These are phyloP conservation scores for Goniozus legneri DNA, from an alignment of 1,140 invertebrate species.

Conservation along the genomic window DNA sequence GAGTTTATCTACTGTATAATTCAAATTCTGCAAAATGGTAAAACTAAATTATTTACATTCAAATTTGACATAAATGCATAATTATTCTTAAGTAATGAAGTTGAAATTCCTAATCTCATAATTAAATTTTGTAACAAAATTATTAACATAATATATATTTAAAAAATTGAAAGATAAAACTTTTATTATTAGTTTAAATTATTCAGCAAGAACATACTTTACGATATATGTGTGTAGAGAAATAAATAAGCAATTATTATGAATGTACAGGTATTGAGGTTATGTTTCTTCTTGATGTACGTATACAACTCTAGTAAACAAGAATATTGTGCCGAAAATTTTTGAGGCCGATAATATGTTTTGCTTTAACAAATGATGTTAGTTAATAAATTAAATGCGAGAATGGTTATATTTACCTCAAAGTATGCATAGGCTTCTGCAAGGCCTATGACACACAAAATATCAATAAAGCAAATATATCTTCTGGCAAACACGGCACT, in stretches of 20 bases:
- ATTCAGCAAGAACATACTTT: no score
- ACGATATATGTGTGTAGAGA: no score
- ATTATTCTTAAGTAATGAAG: no score
- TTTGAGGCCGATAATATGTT: not conserved
- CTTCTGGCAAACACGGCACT: constrained; percentile 28
- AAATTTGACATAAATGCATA: no score
- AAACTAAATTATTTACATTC: not conserved
- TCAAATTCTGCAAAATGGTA: constrained; percentile 45
- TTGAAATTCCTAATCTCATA: no score
- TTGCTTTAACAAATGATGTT: not conserved
- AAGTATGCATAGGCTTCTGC: constrained; percentile 50
- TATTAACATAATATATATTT: no score
- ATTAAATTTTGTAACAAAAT: no score
- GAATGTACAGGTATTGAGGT: no score
- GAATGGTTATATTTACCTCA: constrained; percentile 32
- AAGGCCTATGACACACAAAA: constrained; percentile 43
- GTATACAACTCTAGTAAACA: constrained; percentile 39
- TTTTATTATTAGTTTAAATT: no score
- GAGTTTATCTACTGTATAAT: constrained; percentile 42
- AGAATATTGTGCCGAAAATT: constrained; percentile 15
- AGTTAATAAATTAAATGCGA: no score
- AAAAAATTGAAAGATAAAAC: no score
- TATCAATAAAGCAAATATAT: constrained; percentile 48
- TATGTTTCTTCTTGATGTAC: constrained; percentile 26
- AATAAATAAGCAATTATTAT: no score